Evolutionary conservation across 1,140 invertebrate genomes (phyloP).

Genomic region (Microplitis demolitor): DNA sequence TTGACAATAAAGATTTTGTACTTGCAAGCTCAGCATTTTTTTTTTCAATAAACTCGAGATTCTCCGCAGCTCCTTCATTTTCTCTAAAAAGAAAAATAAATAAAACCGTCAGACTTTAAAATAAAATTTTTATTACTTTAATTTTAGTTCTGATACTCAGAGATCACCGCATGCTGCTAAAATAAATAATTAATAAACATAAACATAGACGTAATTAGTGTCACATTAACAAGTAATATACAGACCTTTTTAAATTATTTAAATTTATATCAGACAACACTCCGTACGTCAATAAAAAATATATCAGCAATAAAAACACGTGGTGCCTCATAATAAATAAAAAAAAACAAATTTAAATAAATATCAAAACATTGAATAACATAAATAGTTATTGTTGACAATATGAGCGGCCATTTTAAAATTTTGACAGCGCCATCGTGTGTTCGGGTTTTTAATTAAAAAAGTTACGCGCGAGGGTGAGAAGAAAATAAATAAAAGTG

Average conservation of each 20-base stretch:
- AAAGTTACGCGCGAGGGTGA: too few relatives aligned
- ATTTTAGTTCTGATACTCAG: too few relatives aligned
- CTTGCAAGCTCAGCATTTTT: constrained; percentile 3
- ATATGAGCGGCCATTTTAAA: constrained; percentile 44
- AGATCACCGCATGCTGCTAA: too few relatives aligned
- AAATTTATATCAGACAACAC: constrained; percentile 30
- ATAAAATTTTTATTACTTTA: too few relatives aligned
- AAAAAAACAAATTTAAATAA: constrained; percentile 28
- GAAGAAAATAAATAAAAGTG: too few relatives aligned
- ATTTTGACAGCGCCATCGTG: constrained; percentile 18
- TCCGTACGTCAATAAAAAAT: constrained; percentile 43
- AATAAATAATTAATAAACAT: not conserved
- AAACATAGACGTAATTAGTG: constrained; percentile 33
- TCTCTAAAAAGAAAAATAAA: not conserved
- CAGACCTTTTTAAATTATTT: constrained; percentile 25
- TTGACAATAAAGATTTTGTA: constrained; percentile 11
- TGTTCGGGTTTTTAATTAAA: constrained; percentile 10
- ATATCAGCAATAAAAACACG: constrained; percentile 48
- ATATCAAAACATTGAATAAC: constrained; percentile 44
- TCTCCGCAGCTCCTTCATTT: not conserved
- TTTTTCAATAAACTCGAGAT: not conserved
- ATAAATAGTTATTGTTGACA: constrained; percentile 35
- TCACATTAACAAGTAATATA: not conserved
- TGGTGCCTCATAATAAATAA: constrained; percentile 48
- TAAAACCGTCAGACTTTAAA: not conserved